Conservation (phyloP, 2,888 invertebrate genomes). For the Bombyx huttoni region DNA sequence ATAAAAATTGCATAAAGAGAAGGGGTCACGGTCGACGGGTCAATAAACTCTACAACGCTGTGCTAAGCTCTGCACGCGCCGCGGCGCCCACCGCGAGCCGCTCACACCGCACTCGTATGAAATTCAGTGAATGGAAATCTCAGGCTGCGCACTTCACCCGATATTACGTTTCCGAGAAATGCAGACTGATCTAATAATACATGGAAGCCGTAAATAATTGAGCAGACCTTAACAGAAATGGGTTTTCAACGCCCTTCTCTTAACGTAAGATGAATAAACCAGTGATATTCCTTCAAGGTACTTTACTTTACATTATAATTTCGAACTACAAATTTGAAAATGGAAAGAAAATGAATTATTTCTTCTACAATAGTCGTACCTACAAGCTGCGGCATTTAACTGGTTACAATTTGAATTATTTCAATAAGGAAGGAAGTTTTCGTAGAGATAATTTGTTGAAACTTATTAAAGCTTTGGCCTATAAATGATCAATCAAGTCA, state of each 20-base stretch:
- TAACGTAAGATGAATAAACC: too few relatives aligned
- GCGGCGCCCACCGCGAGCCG: constrained; percentile 18
- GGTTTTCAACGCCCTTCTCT: too few relatives aligned
- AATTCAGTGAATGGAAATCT: constrained; percentile 23
- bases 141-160: constrained; percentile 13
- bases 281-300: too few relatives aligned
- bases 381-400: too few relatives aligned
- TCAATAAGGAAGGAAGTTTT: neutral
- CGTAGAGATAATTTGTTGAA: neutral
- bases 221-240: too few relatives aligned
- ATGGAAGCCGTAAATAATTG: neutral
- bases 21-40: constrained; percentile 61
- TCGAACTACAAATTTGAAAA: too few relatives aligned
- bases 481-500: neutral
- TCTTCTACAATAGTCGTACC: too few relatives aligned
- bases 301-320: too few relatives aligned
- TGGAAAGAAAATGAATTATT: too few relatives aligned
- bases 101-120: constrained; percentile 18
- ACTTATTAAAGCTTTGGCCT: neutral
- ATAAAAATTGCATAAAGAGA: constrained; percentile 8
- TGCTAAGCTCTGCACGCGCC: constrained; percentile 12
- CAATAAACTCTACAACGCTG: constrained; percentile 24
- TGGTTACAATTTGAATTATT: too few relatives aligned
- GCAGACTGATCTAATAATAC: neutral
- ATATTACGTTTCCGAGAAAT: constrained; percentile 13